Evolutionary conservation across 1,140 invertebrate genomes (phyloP), one percentile per base, ranked within the genome.

Genomic region (Scaptomyza montana): DNA sequence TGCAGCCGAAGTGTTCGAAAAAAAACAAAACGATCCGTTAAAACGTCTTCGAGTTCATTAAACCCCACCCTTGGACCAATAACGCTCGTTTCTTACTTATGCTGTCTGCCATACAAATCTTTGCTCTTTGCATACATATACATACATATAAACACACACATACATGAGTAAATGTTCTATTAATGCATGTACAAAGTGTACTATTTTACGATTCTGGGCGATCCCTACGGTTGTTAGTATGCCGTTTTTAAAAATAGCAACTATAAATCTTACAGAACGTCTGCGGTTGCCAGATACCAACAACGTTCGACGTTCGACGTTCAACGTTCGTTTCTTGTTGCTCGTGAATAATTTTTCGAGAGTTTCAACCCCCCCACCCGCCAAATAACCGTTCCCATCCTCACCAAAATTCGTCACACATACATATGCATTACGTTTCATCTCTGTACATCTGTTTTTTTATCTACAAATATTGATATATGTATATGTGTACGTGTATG

Each of bases 221-320:
- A 76, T 78, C 78, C 71, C 82, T 86, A 86, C 82, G 75, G 65
- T 79, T 87, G 75, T 86, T 87, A 82, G 82, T 73, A 87, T 75
- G 67, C 62, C 78, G 79, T 78, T 82, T 82, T 87, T 87, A 89
- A 87, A 87, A 87, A 87, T 87, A 87, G 82, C 84, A 71, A 89
- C 82, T 81, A 89, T 89, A 87, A 87, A 87, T 87, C 82, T 89
- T 77, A 63, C 66, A 57, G 71, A 76, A 66, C 77, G 69, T 78
- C 76, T 60, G 67, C 65, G 77, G 54, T 36, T 43, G 51, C 36
- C 55, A 60, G 57, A 61, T 39, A 43, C 67, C 61, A 77, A 70
- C 75, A 74, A 66, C 73, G 75, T 73, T 84, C 63, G 55, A 46
- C 54, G 21, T 12, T 63, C 61, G 7, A 50, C 46, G 21, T 25